phyloP scores from a whole-genome alignment of 1,140 invertebrate species.

The Microplitis mediator region DNA sequence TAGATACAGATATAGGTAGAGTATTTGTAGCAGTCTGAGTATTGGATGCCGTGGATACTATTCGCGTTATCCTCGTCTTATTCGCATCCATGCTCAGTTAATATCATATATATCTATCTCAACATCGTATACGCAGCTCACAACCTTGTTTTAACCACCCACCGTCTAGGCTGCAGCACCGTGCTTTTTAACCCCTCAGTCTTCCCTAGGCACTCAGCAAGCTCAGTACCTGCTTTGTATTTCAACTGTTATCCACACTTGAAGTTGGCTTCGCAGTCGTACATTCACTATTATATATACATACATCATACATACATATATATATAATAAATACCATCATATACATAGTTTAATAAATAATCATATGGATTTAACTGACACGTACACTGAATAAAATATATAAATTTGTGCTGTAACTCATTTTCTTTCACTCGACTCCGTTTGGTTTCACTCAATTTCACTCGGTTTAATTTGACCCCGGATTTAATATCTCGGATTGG shows the following conservation, averaged over 20 bases:
- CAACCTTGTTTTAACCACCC: background rate
- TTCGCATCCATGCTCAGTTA: background rate
- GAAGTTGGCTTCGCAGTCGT: background rate
- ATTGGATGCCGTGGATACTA: background rate
- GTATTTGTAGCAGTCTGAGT: background rate
- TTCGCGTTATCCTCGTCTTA: slow-evolving; percentile 13
- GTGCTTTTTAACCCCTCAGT: slow-evolving; percentile 48
- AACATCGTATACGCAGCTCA: background rate
- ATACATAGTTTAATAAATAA: no score
- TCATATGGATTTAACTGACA: no score
- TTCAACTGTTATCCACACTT: slow-evolving; percentile 20
- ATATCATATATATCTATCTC: no score
- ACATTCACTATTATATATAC: slow-evolving; percentile 10
- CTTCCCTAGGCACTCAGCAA: slow-evolving; percentile 58
- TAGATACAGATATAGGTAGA: no score
- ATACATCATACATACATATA: background rate
- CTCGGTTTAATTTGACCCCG: no score
- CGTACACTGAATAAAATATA: no score
- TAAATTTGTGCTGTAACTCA: no score
- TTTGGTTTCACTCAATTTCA: no score
- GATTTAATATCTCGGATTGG: no score
- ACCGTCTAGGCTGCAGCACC: slow-evolving; percentile 22
- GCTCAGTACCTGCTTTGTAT: slow-evolving; percentile 47
- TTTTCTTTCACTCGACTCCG: no score
- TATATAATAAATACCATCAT: background rate